phyloP scores from a whole-genome alignment of 2,797 vertebrate species.

The Gymnocypris eckloni region DNA sequence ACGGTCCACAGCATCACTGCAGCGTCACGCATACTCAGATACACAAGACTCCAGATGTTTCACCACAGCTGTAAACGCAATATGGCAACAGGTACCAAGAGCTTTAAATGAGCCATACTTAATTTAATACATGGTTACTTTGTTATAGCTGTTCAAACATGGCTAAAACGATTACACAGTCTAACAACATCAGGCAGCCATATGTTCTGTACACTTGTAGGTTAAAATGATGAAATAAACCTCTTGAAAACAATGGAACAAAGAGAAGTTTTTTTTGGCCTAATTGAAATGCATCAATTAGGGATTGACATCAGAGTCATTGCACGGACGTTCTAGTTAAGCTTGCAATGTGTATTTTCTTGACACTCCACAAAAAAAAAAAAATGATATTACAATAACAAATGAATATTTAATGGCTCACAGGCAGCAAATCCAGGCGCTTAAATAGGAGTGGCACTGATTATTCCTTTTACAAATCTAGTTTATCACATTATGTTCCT shows the following conservation, averaged over 20 bases:
- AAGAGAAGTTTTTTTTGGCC: slow-evolving; percentile 4
- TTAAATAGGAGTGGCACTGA: slow-evolving; percentile 7
- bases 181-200: slow-evolving; percentile 76
- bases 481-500: slow-evolving; percentile 11
- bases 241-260: slow-evolving; percentile 71
- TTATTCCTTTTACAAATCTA: slow-evolving; percentile 18
- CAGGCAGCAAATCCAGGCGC: background rate
- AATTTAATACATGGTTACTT: slow-evolving; percentile 75
- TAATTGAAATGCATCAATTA: background rate
- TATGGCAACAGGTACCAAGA: slow-evolving; percentile 66
- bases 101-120: slow-evolving; percentile 73
- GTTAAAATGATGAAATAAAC: slow-evolving; percentile 63
- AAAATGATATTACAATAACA: background rate
- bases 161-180: slow-evolving; percentile 74
- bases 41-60: slow-evolving; percentile 72
- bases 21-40: slow-evolving; percentile 5
- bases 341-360: background rate
- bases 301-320: background rate
- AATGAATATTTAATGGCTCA: background rate
- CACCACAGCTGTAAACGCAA: slow-evolving; percentile 69
- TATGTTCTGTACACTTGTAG: slow-evolving; percentile 71
- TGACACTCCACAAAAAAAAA: no score
- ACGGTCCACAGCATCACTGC: background rate
- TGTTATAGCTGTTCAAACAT: slow-evolving; percentile 75
- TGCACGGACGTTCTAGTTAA: background rate